Base-by-base conservation (phyloP, 2,113 vertebrate species). In the Caranx melampygus region DNA sequence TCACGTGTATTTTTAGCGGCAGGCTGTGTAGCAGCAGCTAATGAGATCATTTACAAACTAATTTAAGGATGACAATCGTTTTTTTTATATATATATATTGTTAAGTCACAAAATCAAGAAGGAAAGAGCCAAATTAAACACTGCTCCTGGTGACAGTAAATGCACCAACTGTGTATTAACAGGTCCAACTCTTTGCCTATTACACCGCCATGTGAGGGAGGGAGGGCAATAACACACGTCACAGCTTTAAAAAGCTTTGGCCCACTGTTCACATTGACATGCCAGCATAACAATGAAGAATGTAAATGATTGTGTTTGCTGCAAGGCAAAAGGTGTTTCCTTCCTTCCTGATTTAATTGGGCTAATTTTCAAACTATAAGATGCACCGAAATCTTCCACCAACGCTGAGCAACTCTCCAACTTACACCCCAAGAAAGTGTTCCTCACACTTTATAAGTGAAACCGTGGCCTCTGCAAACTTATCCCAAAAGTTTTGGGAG, bases 401-500 rank as follows among this genome's bases (percentile, higher is more conserved):
- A 75, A 84, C 72, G 61, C 79, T 5, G 3, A 75, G 40, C 37
- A 72, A 54, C 73, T 85, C 73, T 73, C 83, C 51, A 72, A 79
- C 69, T 86, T 73, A 71, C 78, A 79, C 75, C 54, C 51, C 21
- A 65, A 79, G 11, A 85, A 81, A 70, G n/a, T 6, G 3, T 40
- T 75, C 71, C 67, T 51, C 70, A 86, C 88, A 87, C 86, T 63
- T 83, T 62, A 59, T n/a, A 6, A 74, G 58, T 73, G 67, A 14
- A 76, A 84, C 34, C 37, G 55, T 79, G 61, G 64, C 66, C 60
- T 81, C 72, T 60, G 72, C 18, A 73, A 81, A 75, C 54, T 69
- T 55, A 52, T 52, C 57, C 47, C n/a, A 84, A 85, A 79, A 85
- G 58, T 83, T 92, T 84, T 77, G 57, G 57, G 12, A 78, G 67